Evolutionary conservation across 2,113 vertebrate genomes (phyloP), one percentile per base, ranked within the genome.

Genomic region (Madoqua kirkii): DNA sequence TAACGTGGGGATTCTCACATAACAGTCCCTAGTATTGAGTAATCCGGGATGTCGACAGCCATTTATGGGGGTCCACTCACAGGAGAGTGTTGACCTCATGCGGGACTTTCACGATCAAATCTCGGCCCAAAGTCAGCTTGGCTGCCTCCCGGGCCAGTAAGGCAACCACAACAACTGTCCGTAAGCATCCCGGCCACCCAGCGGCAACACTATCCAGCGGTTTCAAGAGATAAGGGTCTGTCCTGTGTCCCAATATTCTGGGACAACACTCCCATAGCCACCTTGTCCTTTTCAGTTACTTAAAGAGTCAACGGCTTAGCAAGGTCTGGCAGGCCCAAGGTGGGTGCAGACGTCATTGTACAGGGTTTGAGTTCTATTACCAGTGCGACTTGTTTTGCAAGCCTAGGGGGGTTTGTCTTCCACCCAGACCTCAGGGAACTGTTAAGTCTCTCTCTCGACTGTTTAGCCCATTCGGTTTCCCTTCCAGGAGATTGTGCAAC

Each of bases 341-440:
- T 4, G 2, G 33, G 33, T 67, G 16, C 3, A 0, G 62, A 67
- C 0, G 0, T 67, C 7, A 67, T n/a, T n/a, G 16, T n/a, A n/a
- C 16, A 1, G 2, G 62, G 16, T 2, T 19, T 67, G 62, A n/a
- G 33, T n/a, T 67, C 62, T 19, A n/a, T n/a, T n/a, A 19, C 33
- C 62, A n/a, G 16, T 67, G 33, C 31, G 62, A 67, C 62, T 67
- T 67, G 62, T 16, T n/a, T 67, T 67, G 62, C 62, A 67, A 67
- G 33, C 62, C 16, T 67, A 3, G 16, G 3, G 62, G 31, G 33
- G 16, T n/a, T 57, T 57, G 55, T 57, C 9, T 57, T 57, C 55
- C 1, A 0, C 55, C 55, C 55, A 25, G 23, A 57, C 55, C 9
- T 57, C 55, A 57, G 23, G 55, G 55, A 6, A 57, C 25, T 57